phyloP scores from a whole-genome alignment of 2,797 vertebrate species.

The Toxotes lorentzi region DNA sequence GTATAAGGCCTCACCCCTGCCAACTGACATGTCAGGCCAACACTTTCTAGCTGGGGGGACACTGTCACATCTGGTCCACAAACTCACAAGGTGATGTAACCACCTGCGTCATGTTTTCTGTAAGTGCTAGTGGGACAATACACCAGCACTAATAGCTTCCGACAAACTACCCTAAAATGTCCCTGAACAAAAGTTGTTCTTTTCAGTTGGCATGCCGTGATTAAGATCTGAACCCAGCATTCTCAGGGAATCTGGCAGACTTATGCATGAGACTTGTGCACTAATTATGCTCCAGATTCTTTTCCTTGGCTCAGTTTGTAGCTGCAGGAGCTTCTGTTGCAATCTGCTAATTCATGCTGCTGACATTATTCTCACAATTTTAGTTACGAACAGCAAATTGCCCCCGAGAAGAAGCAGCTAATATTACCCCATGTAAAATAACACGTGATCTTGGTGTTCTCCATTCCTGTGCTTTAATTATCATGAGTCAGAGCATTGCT shows the following conservation, averaged over 20 bases:
- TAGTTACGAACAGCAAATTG: constrained; percentile 58
- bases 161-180: constrained; percentile 62
- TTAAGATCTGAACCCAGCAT: constrained; percentile 49
- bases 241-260: constrained; percentile 49
- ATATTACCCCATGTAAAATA: constrained; percentile 51
- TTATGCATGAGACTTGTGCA: constrained; percentile 61
- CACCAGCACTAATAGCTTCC: constrained; percentile 58
- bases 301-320: constrained; percentile 46
- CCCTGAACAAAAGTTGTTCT: constrained; percentile 50
- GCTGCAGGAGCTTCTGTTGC: constrained; percentile 66
- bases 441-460: constrained; percentile 23
- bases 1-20: constrained; percentile 34
- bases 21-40: constrained; percentile 58
- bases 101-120: constrained; percentile 64
- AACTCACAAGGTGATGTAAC: constrained; percentile 67
- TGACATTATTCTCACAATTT: constrained; percentile 62
- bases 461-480: constrained; percentile 52
- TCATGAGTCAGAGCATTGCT: constrained; percentile 51
- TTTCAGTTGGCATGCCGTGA: constrained; percentile 53
- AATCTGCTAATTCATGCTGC: constrained; percentile 74
- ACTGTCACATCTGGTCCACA: constrained; percentile 66
- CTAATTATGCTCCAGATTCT: constrained; percentile 62
- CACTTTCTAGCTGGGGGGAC: constrained; percentile 50
- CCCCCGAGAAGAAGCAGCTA: constrained; percentile 42
- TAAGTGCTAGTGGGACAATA: constrained; percentile 29